Base-by-base conservation (phyloP, 2,888 invertebrate species). In the Cosmia pyralina region DNA sequence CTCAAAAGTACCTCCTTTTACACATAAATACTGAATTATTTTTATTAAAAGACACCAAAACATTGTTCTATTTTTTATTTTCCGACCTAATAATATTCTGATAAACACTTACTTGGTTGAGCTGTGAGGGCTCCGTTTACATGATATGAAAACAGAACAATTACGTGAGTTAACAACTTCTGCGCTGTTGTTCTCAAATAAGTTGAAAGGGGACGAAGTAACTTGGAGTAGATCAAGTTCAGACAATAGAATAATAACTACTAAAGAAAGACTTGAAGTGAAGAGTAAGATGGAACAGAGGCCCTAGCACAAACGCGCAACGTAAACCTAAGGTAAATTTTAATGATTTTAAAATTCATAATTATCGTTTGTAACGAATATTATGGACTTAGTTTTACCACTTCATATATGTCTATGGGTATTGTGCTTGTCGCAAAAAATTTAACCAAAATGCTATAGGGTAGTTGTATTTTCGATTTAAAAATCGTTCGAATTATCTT, bases 111-210 rank as follows among this genome's bases (percentile, higher is more conserved):
- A 69, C 41, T 13, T n/a, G 8, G 7, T 10, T 19, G 13, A n/a
- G n/a, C n/a, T n/a, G n/a, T n/a, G n/a, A n/a, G n/a, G n/a, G n/a
- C n/a, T n/a, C n/a, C n/a, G n/a, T n/a, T n/a, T n/a, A n/a, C n/a
- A n/a, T n/a, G n/a, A 52, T 19, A 13, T 34, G 22, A 13, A 52
- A n/a, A 13, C 17, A n/a, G 22, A 64, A 63, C 17, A 50, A 63
- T 41, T 50, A 70, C 41, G n/a, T 44, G 38, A 28, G 48, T 28
- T 17, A 34, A 41, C 28, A 50, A 50, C 41, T 44, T 10, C 44
- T 72, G 50, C 44, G 34, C 41, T 48, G 71, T 50, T 58, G 71
- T 70, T 50, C n/a, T n/a, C 28, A 50, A 71, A 58, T 44, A 44
- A 72, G 10, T 58, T 71, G n/a, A 58, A 69, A 50, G n/a, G 48